Percentiles rank a stretch among this genome's conserved stretches.
These are phyloP conservation scores for Brachypodius melanocephalos DNA, from an alignment of 2,113 vertebrate species.

Conservation along the genomic window DNA sequence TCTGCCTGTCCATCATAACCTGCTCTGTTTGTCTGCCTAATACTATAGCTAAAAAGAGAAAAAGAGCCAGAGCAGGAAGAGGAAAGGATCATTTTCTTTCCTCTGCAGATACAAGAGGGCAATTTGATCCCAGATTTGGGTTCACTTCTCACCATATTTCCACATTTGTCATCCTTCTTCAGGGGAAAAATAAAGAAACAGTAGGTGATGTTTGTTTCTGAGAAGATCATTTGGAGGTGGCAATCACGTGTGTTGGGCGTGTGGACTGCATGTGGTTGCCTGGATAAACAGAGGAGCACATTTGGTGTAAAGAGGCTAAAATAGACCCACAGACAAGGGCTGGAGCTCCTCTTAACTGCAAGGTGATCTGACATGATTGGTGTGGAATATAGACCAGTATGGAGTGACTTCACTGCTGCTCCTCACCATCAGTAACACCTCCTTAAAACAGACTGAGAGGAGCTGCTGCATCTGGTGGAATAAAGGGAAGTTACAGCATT, in stretches of 20 bases:
- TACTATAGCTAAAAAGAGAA: not conserved
- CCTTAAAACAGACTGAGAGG: not conserved
- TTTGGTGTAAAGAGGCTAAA: not conserved
- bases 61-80: not conserved
- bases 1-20: not conserved
- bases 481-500: not conserved
- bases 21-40: not conserved
- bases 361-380: not conserved
- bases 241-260: fast-evolving
- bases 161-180: not conserved
- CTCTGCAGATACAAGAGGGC: not conserved
- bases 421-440: not conserved
- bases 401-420: not conserved
- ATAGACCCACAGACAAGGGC: not conserved
- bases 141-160: not conserved
- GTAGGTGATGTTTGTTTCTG: not conserved
- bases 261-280: not conserved
- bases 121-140: not conserved
- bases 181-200: not conserved
- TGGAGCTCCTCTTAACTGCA: not conserved
- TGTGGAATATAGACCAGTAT: not conserved
- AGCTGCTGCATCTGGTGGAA: not conserved
- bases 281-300: not conserved
- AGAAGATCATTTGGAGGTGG: not conserved
- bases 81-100: not conserved